Evolutionary conservation across 2,113 vertebrate genomes (phyloP).

Genomic region (Percopsis transmontana): DNA sequence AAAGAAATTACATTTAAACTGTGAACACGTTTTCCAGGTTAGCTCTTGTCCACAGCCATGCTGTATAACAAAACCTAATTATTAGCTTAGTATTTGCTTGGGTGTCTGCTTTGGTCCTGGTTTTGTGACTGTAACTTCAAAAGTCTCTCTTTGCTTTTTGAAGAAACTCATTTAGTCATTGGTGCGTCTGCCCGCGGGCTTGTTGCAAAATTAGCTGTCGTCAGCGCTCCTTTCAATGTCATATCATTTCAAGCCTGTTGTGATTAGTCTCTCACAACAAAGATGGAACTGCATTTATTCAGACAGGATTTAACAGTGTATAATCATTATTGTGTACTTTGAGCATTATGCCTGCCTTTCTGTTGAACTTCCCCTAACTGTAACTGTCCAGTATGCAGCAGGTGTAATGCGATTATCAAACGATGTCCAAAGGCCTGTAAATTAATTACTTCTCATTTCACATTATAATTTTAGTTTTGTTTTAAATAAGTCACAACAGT

Average conservation of each 20-base stretch:
- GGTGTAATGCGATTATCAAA: no score
- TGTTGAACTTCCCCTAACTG: no score
- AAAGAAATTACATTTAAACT: slow-evolving; percentile 40
- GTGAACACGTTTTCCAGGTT: slow-evolving; percentile 30
- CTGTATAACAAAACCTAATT: slow-evolving; percentile 43
- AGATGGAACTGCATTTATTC: slow-evolving; percentile 23
- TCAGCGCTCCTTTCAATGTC: slow-evolving; percentile 57
- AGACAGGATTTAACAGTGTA: slow-evolving; percentile 18
- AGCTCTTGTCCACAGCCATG: slow-evolving; percentile 29
- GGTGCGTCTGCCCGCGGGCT: slow-evolving; percentile 47
- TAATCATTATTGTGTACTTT: slow-evolving; percentile 3
- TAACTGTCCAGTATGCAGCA: no score
- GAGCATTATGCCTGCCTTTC: no score
- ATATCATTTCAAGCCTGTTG: slow-evolving; percentile 29
- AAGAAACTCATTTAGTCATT: slow-evolving; percentile 69
- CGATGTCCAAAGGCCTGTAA: not conserved
- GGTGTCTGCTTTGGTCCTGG: slow-evolving; percentile 39
- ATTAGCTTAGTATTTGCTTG: slow-evolving; percentile 50
- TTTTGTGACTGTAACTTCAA: slow-evolving; percentile 61
- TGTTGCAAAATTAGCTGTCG: slow-evolving; percentile 59
- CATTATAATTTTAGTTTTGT: not conserved
- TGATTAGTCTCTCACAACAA: slow-evolving; percentile 29
- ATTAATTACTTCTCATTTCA: not conserved
- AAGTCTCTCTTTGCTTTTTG: slow-evolving; percentile 48
- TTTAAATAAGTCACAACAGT: not conserved